Conservation (phyloP, 2,797 vertebrate genomes). For the Scleropages formosus region DNA sequence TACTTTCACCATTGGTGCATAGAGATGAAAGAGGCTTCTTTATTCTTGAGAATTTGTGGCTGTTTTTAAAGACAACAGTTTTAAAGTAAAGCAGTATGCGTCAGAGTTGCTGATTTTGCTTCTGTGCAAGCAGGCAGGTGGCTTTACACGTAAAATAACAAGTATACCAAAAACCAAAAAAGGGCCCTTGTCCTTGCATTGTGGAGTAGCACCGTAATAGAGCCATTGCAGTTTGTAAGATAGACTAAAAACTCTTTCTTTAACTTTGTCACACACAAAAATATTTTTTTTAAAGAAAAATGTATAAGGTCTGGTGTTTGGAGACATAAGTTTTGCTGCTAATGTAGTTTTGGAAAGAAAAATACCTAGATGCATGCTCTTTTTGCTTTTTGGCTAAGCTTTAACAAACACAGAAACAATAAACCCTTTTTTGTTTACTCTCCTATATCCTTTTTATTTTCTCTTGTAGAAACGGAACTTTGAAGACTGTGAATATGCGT, state of each 20-base stretch:
- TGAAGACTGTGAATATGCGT: constrained; percentile 77
- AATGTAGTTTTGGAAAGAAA: constrained; percentile 69
- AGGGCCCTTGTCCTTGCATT: constrained; percentile 50
- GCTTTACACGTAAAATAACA: constrained; percentile 71
- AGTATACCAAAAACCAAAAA: constrained; percentile 78
- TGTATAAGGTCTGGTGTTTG: constrained; percentile 73
- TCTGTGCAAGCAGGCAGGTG: constrained; percentile 91
- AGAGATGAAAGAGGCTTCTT: constrained; percentile 89
- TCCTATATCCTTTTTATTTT: constrained; percentile 38
- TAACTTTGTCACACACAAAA: constrained; percentile 65
- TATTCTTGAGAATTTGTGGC: constrained; percentile 98
- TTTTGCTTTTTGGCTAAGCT: constrained; percentile 81
- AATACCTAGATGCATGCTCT: constrained; percentile 84
- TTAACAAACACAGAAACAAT: constrained; percentile 83
- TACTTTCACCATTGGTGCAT: constrained; percentile 96
- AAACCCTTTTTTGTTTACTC: constrained; percentile 60
- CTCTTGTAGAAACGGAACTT: constrained; percentile 72
- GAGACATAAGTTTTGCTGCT: constrained; percentile 94
- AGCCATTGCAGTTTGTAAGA: constrained; percentile 82
- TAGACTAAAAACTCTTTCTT: constrained; percentile 71
- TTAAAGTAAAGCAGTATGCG: constrained; percentile 80
- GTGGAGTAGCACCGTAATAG: constrained; percentile 58
- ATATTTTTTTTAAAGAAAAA: constrained; percentile 49
- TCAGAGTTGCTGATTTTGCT: constrained; percentile 88
- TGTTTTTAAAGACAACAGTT: constrained; percentile 86